Conservation (phyloP, 2,888 invertebrate species). For the Euclidia mi region DNA sequence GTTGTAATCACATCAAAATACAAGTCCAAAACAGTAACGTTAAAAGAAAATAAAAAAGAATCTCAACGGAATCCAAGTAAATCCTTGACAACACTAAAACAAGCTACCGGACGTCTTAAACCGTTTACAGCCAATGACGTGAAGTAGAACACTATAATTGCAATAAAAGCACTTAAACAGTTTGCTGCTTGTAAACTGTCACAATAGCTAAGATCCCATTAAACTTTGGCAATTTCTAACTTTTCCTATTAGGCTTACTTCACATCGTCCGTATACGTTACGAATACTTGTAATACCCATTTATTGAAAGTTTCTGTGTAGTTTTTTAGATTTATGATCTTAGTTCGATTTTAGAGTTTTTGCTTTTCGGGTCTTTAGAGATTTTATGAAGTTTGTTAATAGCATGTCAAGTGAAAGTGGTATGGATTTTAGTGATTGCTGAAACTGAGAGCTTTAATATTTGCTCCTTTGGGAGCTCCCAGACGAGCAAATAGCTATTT, state of each 20-base stretch:
- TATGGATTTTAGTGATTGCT: too few relatives aligned
- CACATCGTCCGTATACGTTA: conserved; percentile 64
- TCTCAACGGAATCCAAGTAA: conserved; percentile 20
- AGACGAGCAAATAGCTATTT: too few relatives aligned
- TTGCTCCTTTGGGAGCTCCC: too few relatives aligned
- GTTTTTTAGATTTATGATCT: conserved; percentile 47
- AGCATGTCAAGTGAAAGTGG: neutral
- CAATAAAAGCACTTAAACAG: conserved; percentile 74
- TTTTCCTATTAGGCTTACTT: conserved; percentile 82
- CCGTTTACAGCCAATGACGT: conserved; percentile 51
- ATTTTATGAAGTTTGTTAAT: conserved; percentile 11
- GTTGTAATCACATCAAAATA: neutral
- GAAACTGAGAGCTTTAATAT: too few relatives aligned
- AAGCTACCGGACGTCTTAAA: conserved; percentile 31
- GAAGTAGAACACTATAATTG: conserved; percentile 68
- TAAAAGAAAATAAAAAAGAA: conserved; percentile 37
- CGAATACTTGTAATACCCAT: conserved; percentile 49
- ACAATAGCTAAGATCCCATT: conserved; percentile 85
- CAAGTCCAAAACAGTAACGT: conserved; percentile 20
- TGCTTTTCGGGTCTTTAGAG: neutral
- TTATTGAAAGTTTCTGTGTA: conserved; percentile 49
- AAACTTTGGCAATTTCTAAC: conserved; percentile 85
- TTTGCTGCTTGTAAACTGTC: conserved; percentile 80
- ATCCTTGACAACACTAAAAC: conserved; percentile 24
- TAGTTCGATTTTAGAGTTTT: conserved; percentile 6